Evolutionary conservation across 2,888 invertebrate species (phyloP).

Genomic region (Pandemis corylana): DNA sequence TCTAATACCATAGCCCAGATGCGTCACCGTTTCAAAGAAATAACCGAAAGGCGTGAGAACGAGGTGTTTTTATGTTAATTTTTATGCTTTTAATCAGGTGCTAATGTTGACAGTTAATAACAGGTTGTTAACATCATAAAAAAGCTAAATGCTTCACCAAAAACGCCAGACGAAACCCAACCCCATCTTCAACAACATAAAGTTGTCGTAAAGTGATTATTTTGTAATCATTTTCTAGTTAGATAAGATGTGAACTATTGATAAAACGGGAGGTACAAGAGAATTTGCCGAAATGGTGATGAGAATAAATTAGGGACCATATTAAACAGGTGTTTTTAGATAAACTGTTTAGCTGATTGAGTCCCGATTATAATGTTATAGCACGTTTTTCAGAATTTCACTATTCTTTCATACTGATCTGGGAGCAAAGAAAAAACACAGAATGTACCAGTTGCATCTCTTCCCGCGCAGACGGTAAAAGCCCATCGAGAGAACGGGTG

Average conservation of each 20-base stretch:
- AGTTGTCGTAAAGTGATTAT: background rate
- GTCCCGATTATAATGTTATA: background rate
- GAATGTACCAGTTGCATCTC: too few relatives aligned
- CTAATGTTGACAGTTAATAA: constrained; percentile 49
- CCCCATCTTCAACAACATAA: background rate
- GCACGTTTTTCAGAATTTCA: too few relatives aligned
- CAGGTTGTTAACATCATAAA: constrained; percentile 42
- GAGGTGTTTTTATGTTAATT: constrained; percentile 43
- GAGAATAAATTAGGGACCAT: constrained; percentile 14
- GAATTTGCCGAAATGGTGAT: constrained; percentile 41
- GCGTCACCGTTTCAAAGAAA: constrained; percentile 35
- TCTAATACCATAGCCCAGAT: constrained; percentile 15
- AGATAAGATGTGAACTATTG: constrained; percentile 32
- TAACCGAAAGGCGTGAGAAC: constrained; percentile 38
- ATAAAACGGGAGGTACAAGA: constrained; percentile 45
- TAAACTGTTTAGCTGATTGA: constrained; percentile 6
- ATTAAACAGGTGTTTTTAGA: constrained; percentile 21
- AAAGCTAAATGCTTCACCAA: constrained; percentile 28
- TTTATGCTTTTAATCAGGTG: constrained; percentile 46
- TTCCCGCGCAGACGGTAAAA: too few relatives aligned
- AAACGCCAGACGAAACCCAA: background rate
- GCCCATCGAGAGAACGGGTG: too few relatives aligned
- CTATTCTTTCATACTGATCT: too few relatives aligned
- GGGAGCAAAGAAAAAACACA: too few relatives aligned
- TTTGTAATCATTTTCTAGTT: constrained; percentile 14